These are phyloP conservation scores for Vulpes ferrilata DNA, from an alignment of 2,113 vertebrate species.

Conservation along the genomic window DNA sequence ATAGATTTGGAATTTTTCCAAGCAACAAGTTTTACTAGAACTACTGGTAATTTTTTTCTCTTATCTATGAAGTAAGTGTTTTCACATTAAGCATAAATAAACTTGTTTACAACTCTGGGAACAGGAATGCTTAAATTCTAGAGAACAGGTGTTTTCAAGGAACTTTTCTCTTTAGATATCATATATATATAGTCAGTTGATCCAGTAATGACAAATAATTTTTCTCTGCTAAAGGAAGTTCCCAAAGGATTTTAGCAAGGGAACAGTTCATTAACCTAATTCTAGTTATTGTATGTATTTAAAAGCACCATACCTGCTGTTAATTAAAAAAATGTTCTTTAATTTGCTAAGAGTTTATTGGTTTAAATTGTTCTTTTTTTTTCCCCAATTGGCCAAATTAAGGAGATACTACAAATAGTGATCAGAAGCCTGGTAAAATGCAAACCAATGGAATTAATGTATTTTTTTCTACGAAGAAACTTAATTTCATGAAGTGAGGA, in stretches of 20 bases:
- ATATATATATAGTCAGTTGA: constrained; percentile 7
- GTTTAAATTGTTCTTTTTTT: not conserved
- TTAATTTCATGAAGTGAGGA: not conserved
- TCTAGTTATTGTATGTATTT: constrained; percentile 41
- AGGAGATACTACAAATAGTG: not conserved
- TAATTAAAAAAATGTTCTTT: constrained; percentile 45
- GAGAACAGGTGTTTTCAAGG: constrained; percentile 17
- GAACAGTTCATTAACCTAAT: constrained; percentile 46
- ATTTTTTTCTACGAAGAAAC: constrained; percentile 43
- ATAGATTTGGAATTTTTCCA: constrained; percentile 39
- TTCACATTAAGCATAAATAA: constrained; percentile 22
- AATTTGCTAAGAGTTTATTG: constrained; percentile 55
- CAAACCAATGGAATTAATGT: not conserved
- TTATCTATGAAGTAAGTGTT: not conserved
- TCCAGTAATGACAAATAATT: constrained; percentile 25
- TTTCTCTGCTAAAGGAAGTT: constrained; percentile 41
- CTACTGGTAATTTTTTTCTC: not conserved
- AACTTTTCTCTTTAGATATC: constrained; percentile 3
- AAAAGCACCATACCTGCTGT: constrained; percentile 29
- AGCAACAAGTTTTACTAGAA: constrained; percentile 1
- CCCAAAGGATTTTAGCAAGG: constrained; percentile 4
- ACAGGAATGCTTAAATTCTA: not conserved
- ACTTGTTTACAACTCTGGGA: not conserved
- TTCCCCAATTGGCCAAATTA: not conserved
- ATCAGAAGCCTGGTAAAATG: constrained; percentile 35